These are phyloP conservation scores for Drosophila takahashii DNA, from an alignment of 1,140 invertebrate species.

Conservation along the genomic window DNA sequence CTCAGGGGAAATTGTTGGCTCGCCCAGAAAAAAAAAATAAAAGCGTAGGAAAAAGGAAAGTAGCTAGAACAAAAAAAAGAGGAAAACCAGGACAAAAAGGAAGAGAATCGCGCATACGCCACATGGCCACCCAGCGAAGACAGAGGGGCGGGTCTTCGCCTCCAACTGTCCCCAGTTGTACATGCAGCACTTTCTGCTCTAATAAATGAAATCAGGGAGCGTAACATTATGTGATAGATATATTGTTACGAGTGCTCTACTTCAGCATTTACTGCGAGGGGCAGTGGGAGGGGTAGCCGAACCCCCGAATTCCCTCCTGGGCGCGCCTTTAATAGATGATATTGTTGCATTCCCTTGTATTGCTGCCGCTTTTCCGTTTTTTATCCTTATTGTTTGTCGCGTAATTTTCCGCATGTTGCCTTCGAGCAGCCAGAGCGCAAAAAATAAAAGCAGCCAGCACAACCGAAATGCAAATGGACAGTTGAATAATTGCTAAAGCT, in stretches of 20 bases:
- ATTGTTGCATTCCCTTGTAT: conserved; percentile 58
- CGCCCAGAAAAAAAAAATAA: conserved; percentile 19
- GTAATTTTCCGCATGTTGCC: conserved; percentile 80
- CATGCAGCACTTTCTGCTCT: conserved; percentile 77
- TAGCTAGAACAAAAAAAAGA: conserved; percentile 36
- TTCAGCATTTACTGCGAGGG: background rate
- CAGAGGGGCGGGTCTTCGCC: conserved; percentile 7
- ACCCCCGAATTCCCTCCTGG: conserved; percentile 1
- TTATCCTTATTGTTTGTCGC: conserved; percentile 46
- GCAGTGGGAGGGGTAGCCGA: background rate
- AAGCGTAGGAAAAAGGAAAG: conserved; percentile 13
- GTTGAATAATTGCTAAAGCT: conserved; percentile 72
- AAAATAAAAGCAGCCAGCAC: background rate
- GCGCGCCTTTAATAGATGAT: conserved; percentile 63
- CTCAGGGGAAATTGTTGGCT: conserved; percentile 70
- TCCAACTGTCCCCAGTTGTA: conserved; percentile 57
- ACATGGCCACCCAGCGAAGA: conserved; percentile 40
- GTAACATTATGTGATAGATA: conserved; percentile 83
- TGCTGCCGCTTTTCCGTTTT: background rate
- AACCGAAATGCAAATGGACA: conserved; percentile 66
- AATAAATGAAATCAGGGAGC: conserved; percentile 83
- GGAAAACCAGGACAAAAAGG: conserved; percentile 24
- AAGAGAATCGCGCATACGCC: conserved; percentile 65
- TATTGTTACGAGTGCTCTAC: conserved; percentile 63
- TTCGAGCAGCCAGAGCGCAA: conserved; percentile 39